Base-by-base conservation (phyloP, 1,140 invertebrate species). In the Drusus annulatus region DNA sequence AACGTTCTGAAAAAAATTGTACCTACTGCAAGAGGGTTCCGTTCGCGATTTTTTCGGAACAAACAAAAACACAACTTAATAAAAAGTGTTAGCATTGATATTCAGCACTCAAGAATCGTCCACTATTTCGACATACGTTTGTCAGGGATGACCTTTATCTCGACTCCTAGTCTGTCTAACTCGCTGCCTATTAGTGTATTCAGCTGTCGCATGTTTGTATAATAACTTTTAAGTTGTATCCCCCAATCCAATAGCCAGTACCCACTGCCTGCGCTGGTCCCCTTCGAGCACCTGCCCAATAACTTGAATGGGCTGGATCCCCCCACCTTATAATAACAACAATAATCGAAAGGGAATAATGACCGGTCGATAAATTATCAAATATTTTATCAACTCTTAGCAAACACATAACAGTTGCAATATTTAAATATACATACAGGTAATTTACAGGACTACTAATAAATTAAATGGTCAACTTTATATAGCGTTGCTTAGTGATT, bases 251-350 rank as follows among this genome's bases (percentile, higher is more conserved):
- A 25, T 31, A 65, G 16, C 62, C 62, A 28, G 21, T 28, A 15
- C 60, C 36, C 60, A 21, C 60, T 21, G 60, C 60, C 60, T 17
- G 60, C 19, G 17, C 16, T 10, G 8, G 17, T 51, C 21, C n/a
- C 68, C 19, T 19, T 17, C 68, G 68, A 71, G 68, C 68, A 71
- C 68, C 68, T 71, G 68, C 68, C 68, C 50, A 13, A 16, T 56
- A 25, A 28, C 60, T 28, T 23, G 60, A 63, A 63, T 23, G 62
- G 62, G 8, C 21, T 36, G 17, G n/a, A 21, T 17, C 63, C 28
- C 63, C 31, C 63, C 23, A n/a, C 19, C 68, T 50, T 25, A 19
- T 19, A 13, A 71, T 71, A 51, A 71, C 51, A 71, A 21, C 50
- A 54, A 71, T 52, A 50, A 71, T 71, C 68, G 8, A 50, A 19